Conservation (phyloP, 2,888 invertebrate species). For the Phaonia tiefii region DNA sequence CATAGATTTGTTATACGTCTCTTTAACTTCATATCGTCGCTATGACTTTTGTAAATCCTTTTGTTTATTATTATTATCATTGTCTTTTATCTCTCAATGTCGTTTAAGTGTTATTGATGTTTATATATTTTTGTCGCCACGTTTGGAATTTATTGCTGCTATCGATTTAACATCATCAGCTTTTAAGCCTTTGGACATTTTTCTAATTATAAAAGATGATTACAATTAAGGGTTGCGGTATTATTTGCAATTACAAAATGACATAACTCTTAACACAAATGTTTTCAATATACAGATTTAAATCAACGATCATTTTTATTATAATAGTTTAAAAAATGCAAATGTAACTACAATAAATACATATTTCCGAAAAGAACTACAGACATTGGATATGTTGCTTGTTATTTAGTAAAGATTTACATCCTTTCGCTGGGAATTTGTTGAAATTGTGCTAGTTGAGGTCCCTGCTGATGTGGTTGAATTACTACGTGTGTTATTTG, state of each 20-base stretch:
- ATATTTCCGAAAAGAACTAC: slow-evolving; percentile 4
- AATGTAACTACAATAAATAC: slow-evolving; percentile 8
- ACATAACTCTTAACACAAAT: not conserved
- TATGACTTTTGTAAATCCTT: not conserved
- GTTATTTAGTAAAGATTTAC: slow-evolving; percentile 16
- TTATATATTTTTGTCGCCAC: slow-evolving; percentile 23
- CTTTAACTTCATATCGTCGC: slow-evolving; percentile 31
- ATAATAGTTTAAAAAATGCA: not conserved
- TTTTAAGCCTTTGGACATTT: no score
- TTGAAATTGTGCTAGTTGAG: not conserved
- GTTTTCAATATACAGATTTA: no score
- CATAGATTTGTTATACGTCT: slow-evolving; percentile 45
- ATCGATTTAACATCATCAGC: not conserved
- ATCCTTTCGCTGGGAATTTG: not conserved
- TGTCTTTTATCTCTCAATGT: slow-evolving; percentile 44
- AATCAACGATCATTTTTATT: not conserved
- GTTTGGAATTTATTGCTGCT: no score
- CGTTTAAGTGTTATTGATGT: slow-evolving; percentile 57
- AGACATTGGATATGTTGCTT: slow-evolving; percentile 5
- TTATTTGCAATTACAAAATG: slow-evolving; percentile 6
- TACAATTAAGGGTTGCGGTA: slow-evolving; percentile 33
- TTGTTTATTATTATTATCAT: slow-evolving; percentile 19
- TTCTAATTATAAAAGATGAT: not conserved
- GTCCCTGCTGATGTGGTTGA: not conserved
- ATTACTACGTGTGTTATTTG: slow-evolving; percentile 22